Base-by-base conservation (phyloP, 2,797 vertebrate species). In the Hephaestus fuliginosus region DNA sequence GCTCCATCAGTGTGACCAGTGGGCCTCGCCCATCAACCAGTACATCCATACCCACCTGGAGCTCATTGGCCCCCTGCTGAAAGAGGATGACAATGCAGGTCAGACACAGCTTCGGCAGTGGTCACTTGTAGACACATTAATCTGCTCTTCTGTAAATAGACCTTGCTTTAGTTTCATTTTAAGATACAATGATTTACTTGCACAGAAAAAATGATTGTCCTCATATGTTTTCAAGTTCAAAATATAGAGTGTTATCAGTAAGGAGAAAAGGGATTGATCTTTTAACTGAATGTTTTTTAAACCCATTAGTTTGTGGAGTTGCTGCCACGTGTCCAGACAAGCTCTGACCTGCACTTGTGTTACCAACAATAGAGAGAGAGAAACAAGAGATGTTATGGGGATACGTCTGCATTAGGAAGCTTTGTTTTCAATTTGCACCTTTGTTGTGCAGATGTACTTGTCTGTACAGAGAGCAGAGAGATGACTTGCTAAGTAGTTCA, bases 1-100 rank as follows among this genome's bases (percentile, higher is more conserved):
- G 49, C 94, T 96, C 22, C 94, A 96, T 66, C 93, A 86, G 70
- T 91, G 87, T 30, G 94, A 96, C n/a, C 91, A 91, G 66, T 96
- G 96, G 96, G 90, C 89, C n/a, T 56, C 88, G 3, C 91, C 92
- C 89, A 95, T 96, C 83, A 96, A 95, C 90, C 93, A 94, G 70
- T 89, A 96, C 86, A 95, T 96, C 83, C 93, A 94, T 33, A 65
- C 68, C 60, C 92, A 93, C 51, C 89, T 96, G 87, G 95, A 96
- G 81, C 95, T 96, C 66, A 95, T 96, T 41, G 92, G 95, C 7
- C 89, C 94, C 0, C 74, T 96, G 67, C 85, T 96, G 79, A 95
- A 91, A 76, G 95, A 95, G 14, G 92, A 92, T 5, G 88, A 90
- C 60, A 87, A 57, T 70, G 68, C 87, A 58, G 95, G 95, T 96